Percentiles rank a stretch among this genome's conserved stretches.
These are phyloP conservation scores for Trichosurus vulpecula DNA, from an alignment of 2,797 vertebrate species.

Conservation along the genomic window DNA sequence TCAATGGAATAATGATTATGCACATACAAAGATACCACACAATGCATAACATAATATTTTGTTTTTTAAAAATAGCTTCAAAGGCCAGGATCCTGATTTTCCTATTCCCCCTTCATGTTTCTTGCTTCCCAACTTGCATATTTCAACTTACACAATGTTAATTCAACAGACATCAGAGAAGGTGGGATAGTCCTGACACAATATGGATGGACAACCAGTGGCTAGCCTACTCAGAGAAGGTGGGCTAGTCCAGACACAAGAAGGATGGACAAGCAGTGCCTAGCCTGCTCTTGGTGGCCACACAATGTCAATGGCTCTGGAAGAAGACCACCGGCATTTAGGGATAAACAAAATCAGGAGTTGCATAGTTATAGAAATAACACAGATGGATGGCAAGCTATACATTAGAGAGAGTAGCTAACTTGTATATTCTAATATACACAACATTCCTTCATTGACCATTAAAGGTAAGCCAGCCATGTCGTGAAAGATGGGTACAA, in stretches of 20 bases:
- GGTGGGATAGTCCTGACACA: neutral
- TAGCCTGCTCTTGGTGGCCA: neutral
- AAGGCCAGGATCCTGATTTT: conserved; percentile 64
- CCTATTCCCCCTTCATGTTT: conserved; percentile 50
- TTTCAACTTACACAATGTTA: neutral
- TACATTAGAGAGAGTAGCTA: neutral
- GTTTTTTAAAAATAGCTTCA: conserved; percentile 76
- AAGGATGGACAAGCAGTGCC: neutral
- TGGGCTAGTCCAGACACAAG: neutral
- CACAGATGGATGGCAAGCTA: neutral
- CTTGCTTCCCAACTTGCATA: neutral
- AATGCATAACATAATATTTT: conserved; percentile 73
- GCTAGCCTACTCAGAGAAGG: neutral
- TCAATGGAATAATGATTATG: conserved; percentile 73
- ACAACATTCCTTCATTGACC: neutral
- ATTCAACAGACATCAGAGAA: neutral
- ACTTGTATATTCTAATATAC: neutral
- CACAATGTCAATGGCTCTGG: neutral
- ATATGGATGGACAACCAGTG: neutral
- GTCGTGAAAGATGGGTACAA: neutral
- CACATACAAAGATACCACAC: conserved; percentile 56
- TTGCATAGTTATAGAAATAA: neutral
- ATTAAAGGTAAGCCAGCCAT: neutral
- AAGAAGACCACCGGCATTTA: neutral
- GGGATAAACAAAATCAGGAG: neutral